Evolutionary conservation across 2,888 invertebrate genomes (phyloP).

Genomic region (Cephus pulcher): DNA sequence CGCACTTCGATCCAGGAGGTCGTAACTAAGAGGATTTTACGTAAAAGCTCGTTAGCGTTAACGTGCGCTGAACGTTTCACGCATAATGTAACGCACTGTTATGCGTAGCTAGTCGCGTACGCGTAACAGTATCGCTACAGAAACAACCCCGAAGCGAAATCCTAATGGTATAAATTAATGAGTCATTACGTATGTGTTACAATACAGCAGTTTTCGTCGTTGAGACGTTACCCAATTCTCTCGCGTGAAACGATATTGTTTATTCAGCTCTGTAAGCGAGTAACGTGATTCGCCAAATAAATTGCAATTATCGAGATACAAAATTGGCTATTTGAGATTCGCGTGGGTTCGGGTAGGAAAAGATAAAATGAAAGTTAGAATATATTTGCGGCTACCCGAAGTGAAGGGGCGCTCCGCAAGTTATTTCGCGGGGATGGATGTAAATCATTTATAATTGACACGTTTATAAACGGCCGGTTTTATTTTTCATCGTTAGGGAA

Average conservation of each 20-base stretch:
- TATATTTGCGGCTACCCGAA: not conserved
- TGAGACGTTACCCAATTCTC: not conserved
- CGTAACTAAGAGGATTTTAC: not conserved
- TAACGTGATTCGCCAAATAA: no score
- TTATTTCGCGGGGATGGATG: slow-evolving; percentile 6
- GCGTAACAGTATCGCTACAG: slow-evolving; percentile 7
- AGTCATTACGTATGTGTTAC: slow-evolving; percentile 29
- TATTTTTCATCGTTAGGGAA: slow-evolving; percentile 25
- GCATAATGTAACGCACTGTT: not conserved
- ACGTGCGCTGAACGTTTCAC: not conserved
- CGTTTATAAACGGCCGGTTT: slow-evolving; percentile 28
- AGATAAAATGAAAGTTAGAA: not conserved
- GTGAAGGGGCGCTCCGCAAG: not conserved
- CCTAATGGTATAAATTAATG: slow-evolving; percentile 34
- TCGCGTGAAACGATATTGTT: no score
- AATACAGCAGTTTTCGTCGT: slow-evolving; percentile 26
- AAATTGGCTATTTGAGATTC: not conserved
- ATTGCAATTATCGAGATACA: not conserved
- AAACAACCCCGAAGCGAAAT: slow-evolving; percentile 25
- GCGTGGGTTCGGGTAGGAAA: not conserved
- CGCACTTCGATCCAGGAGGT: not conserved
- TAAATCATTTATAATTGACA: slow-evolving; percentile 35
- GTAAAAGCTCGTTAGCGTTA: not conserved
- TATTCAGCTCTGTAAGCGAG: no score
- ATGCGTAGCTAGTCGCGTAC: not conserved